Base-by-base conservation (phyloP, 2,888 invertebrate species). In the Agrochola litura region DNA sequence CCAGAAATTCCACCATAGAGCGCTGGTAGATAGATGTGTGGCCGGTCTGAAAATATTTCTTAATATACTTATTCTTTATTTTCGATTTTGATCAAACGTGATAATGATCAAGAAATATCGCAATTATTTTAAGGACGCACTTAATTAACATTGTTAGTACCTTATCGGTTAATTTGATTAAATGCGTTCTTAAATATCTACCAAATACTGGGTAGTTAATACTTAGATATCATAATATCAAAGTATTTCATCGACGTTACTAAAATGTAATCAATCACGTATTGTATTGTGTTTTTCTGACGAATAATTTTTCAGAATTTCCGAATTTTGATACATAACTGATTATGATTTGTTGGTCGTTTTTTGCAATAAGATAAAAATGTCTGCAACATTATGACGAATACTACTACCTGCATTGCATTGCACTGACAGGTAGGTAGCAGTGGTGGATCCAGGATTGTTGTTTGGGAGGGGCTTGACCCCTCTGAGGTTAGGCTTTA, bases 111-210 rank as follows among this genome's bases (percentile, higher is more conserved):
- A 25, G 14, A 52, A 52, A 52, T 37, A 12, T 54, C 25, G 22
- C 25, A 78, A 63, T n/a, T 12, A 41, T 37, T 43, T 1, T 9
- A 41, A 41, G 58, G 22, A 37, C 41, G 30, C 30, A 67, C 14
- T 16, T 67, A 70, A 56, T 77, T 56, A 71, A 14, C 56, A 72
- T 65, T 65, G 58, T 43, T 65, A n/a, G n/a, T n/a, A 63, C 25
- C 14, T 66, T 73, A 80, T 66, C 73, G 8, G 37, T n/a, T 46
- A 46, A n/a, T 67, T 65, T 25, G 8, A 25, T 80, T 72, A 6
- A 63, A 46, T 54, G 37, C 25, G 60, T 67, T 49, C 4, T 19
- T 19, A 22, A 1, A 3, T 49, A 52, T 19, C 16, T 16, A 52
- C 37, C n/a, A n/a, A 37, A 52, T 46, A 61, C 6, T 61, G 41